Percentiles rank a stretch among this genome's conserved stretches.
Conservation (phyloP, 2,797 vertebrate genomes). For the Phaenicophaeus curvirostris region DNA sequence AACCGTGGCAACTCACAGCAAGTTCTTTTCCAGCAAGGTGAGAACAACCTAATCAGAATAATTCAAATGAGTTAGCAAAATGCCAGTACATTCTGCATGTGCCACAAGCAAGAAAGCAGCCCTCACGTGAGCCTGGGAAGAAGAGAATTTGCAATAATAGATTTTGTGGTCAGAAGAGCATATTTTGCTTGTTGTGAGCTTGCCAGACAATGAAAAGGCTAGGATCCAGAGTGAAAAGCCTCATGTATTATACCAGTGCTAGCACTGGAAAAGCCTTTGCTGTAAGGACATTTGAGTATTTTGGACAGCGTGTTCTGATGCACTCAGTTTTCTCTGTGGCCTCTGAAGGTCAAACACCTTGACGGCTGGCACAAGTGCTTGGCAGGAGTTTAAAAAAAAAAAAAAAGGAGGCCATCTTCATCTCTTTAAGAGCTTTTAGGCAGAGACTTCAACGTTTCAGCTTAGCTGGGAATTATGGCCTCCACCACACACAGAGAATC, state of each 20-base stretch:
- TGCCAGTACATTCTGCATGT: neutral
- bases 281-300: constrained; percentile 10
- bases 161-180: neutral
- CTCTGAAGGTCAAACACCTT: constrained; percentile 16
- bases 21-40: neutral
- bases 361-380: neutral
- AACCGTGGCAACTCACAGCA: neutral
- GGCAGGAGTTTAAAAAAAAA: neutral
- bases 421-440: constrained; percentile 1
- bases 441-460: neutral
- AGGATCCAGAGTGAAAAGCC: neutral
- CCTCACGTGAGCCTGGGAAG: neutral
- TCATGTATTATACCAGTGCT: neutral
- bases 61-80: neutral
- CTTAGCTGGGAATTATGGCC: neutral
- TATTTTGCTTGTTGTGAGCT: neutral
- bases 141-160: neutral
- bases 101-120: neutral
- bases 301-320: neutral
- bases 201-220: neutral
- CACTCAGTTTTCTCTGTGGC: neutral
- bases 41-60: neutral
- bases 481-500: neutral
- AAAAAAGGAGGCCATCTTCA: neutral
- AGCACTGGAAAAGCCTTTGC: constrained; percentile 7